Evolutionary conservation across 2,888 invertebrate genomes (phyloP), one percentile per base, ranked within the genome.

Genomic region (Punctoribates punctum): DNA sequence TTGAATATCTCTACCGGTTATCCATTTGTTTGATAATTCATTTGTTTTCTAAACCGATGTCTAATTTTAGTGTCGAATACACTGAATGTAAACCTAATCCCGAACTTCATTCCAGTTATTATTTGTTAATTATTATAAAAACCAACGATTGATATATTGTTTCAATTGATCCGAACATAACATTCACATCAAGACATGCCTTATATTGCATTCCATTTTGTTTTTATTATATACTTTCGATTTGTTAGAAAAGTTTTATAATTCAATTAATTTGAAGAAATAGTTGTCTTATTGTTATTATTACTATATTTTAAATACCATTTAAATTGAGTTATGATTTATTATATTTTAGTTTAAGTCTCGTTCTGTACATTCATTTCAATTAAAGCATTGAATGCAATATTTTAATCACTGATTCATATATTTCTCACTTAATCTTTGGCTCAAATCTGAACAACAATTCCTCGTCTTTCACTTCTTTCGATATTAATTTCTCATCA

Each of bases 301-400:
- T 38, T 67, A 34, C 38, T 67, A 67, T 67, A 67, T 67, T 67
- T 67, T 67, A 67, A 67, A n/a, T 25, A 9, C 5, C 17, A 17
- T 67, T 67, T 6, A 9, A 27, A n/a, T 38, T 38, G 9, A 67
- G 23, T 67, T 38, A 67, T 15, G 34, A 23, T 15, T 20, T 34
- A 34, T 34, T 34, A 62, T 62, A 27, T 62, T 62, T 29, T 29
- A 62, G 62, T 62, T 62, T 62, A 25, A 25, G 27, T 15, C 11
- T 5, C 20, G 13, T 34, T 67, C 38, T 67, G 67, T 67, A 67
- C 34, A 34, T 38, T 34, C 17, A 67, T 38, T 67, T 67, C 20
- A 54, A n/a, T 20, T n/a, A 67, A 38, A 67, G 67, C 67, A 67
- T 67, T 67, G 67, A 67, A 67, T 67, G 67, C 67, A 67, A 67